These are phyloP conservation scores for Myotis daubentonii DNA, from an alignment of 2,797 vertebrate genomes.

Conservation along the genomic window DNA sequence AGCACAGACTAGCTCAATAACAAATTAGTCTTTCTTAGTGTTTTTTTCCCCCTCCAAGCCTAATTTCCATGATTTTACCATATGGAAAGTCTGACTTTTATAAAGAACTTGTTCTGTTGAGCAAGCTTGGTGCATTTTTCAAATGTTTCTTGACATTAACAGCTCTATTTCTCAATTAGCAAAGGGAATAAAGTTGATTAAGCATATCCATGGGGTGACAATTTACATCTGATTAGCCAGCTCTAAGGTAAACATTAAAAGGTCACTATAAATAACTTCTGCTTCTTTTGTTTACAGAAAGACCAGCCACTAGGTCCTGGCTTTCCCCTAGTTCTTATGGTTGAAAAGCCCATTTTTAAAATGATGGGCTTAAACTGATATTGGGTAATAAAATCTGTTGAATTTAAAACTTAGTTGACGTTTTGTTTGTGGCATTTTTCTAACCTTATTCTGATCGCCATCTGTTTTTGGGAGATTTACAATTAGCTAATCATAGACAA, in stretches of 20 bases:
- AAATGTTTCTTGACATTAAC: constrained; percentile 83
- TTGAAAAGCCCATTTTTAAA: constrained; percentile 58
- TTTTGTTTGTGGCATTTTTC: constrained; percentile 56
- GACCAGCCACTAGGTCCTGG: constrained; percentile 31
- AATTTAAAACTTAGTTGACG: constrained; percentile 44
- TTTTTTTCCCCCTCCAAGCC: neutral
- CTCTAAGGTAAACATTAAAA: constrained; percentile 81
- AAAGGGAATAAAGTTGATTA: constrained; percentile 84
- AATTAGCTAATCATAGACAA: constrained; percentile 36
- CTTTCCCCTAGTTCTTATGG: neutral
- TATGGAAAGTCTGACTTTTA: constrained; percentile 79
- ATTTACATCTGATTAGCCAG: constrained; percentile 81
- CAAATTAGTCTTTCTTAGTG: constrained; percentile 56
- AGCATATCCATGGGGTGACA: constrained; percentile 77
- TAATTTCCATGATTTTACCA: constrained; percentile 75
- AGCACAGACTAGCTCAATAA: constrained; percentile 44
- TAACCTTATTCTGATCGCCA: constrained; percentile 42
- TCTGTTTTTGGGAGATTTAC: constrained; percentile 63
- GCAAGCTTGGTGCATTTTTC: constrained; percentile 73
- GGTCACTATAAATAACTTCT: constrained; percentile 79
- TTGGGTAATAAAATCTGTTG: neutral
- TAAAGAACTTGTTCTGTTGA: constrained; percentile 67
- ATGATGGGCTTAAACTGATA: constrained; percentile 9
- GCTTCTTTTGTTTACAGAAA: constrained; percentile 76
- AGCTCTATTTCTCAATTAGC: constrained; percentile 83